phyloP scores from a whole-genome alignment of 1,140 invertebrate genomes.

The Lordiphosa stackelbergi region DNA sequence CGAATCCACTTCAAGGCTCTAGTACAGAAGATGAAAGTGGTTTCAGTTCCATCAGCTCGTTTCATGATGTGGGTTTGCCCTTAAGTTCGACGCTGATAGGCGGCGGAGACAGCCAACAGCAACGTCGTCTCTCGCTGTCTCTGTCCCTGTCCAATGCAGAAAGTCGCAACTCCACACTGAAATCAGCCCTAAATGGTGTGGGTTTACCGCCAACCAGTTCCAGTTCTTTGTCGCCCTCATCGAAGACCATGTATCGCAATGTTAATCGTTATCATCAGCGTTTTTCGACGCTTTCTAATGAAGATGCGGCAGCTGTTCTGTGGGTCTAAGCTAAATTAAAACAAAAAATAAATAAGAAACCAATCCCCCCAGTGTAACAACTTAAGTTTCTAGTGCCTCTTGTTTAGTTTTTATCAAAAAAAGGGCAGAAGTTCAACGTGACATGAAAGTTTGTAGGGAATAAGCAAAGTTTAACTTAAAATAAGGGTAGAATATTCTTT shows the following conservation, averaged over 20 bases:
- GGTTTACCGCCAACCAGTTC: slow-evolving; percentile 43
- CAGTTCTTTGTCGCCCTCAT: slow-evolving; percentile 32
- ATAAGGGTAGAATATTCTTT: too few relatives aligned
- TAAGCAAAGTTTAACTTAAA: too few relatives aligned
- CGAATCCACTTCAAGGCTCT: slow-evolving; percentile 38
- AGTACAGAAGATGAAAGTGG: slow-evolving; percentile 86
- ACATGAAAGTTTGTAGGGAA: neutral
- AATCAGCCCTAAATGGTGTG: slow-evolving; percentile 54
- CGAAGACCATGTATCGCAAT: slow-evolving; percentile 67
- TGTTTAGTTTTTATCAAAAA: slow-evolving; percentile 20
- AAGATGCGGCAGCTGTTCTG: slow-evolving; percentile 67
- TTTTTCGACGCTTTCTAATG: slow-evolving; percentile 73
- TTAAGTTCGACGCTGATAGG: slow-evolving; percentile 70
- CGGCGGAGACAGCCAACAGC: slow-evolving; percentile 28
- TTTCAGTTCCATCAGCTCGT: slow-evolving; percentile 89
- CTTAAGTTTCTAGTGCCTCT: slow-evolving; percentile 80
- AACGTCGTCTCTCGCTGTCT: slow-evolving; percentile 42
- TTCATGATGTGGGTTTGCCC: slow-evolving; percentile 86
- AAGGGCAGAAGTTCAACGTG: neutral
- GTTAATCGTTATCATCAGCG: slow-evolving; percentile 71
- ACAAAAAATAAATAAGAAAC: neutral
- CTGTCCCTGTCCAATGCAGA: slow-evolving; percentile 21
- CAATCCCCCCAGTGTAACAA: slow-evolving; percentile 7
- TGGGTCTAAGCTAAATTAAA: slow-evolving; percentile 50
- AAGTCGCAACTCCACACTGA: slow-evolving; percentile 68